phyloP scores from a whole-genome alignment of 2,797 vertebrate genomes.

The Phaenicophaeus curvirostris region DNA sequence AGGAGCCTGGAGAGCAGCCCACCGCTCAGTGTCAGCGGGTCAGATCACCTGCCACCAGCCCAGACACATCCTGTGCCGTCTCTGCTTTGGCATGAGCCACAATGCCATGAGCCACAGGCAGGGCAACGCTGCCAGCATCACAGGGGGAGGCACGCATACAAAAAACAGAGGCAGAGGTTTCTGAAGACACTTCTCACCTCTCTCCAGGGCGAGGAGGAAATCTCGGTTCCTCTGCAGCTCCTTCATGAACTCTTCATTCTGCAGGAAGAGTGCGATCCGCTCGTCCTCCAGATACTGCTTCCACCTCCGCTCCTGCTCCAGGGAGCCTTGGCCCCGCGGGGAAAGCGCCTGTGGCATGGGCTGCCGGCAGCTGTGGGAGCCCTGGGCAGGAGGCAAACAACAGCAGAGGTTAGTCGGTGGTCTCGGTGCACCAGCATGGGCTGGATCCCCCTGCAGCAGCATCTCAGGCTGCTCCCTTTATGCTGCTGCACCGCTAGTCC shows the following conservation, averaged over 20 bases:
- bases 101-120: neutral
- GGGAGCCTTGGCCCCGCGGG: slow-evolving; percentile 51
- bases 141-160: neutral
- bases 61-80: neutral
- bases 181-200: slow-evolving; percentile 78
- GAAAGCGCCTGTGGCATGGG: neutral
- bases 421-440: fast-evolving
- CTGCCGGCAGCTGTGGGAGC: slow-evolving; percentile 72
- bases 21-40: fast-evolving
- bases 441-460: neutral
- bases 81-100: neutral
- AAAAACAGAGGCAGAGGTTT: neutral
- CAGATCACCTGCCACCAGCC: fast-evolving
- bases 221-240: slow-evolving; percentile 95
- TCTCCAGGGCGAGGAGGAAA: slow-evolving; percentile 93
- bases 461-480: neutral
- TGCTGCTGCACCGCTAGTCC: fast-evolving
- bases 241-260: slow-evolving; percentile 98
- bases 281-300: slow-evolving; percentile 97
- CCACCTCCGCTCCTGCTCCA: slow-evolving; percentile 89
- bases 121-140: neutral
- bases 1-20: neutral
- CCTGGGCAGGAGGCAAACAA: slow-evolving; percentile 54
- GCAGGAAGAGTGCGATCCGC: slow-evolving; percentile 93
- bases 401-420: fast-evolving